Percentiles rank a stretch among this genome's conserved stretches.
These are phyloP conservation scores for Oreocharis arfaki DNA, from an alignment of 2,113 vertebrate genomes.

Conservation along the genomic window DNA sequence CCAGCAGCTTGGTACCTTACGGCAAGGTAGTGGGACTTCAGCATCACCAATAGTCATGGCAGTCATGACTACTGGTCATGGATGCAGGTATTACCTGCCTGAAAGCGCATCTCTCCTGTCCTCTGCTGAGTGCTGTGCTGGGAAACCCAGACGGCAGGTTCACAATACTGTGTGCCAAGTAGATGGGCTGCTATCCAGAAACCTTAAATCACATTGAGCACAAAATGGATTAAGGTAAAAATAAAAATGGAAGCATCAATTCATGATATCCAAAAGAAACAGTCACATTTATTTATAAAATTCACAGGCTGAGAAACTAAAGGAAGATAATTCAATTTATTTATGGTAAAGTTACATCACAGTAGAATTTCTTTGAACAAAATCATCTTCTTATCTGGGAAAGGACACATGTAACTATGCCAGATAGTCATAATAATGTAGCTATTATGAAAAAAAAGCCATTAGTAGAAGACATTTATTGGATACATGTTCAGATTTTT, in stretches of 20 bases:
- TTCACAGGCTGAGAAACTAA: background rate
- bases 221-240: background rate
- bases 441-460: background rate
- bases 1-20: background rate
- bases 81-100: background rate
- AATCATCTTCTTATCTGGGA: background rate
- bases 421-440: background rate
- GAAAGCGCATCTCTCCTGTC: background rate
- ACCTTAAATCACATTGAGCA: background rate
- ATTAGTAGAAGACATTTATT: background rate
- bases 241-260: background rate
- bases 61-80: background rate
- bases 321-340: background rate
- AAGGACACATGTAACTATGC: background rate
- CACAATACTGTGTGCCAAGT: background rate
- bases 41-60: rapidly evolving
- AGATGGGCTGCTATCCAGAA: background rate
- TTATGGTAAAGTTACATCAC: background rate
- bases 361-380: background rate
- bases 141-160: background rate
- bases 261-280: background rate
- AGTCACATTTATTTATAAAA: background rate
- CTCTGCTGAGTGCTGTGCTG: background rate
- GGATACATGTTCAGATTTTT: background rate
- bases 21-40: background rate